Percentiles rank a stretch among this genome's conserved stretches.
These are phyloP conservation scores for Aphaenogaster ashmeadi DNA, from an alignment of 1,140 invertebrate genomes.

Conservation along the genomic window DNA sequence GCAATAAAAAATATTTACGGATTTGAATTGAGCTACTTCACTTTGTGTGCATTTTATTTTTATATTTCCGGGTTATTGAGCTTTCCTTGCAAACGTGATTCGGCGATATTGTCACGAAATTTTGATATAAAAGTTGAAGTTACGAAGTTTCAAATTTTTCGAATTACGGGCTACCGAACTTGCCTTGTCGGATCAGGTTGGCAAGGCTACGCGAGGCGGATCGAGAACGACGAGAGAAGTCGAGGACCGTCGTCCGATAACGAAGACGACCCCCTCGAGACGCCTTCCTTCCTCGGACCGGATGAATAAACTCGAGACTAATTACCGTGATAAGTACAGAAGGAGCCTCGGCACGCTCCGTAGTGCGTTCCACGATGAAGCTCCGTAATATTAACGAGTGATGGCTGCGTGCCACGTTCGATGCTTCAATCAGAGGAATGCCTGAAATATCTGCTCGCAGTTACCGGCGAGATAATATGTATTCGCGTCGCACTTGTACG, in stretches of 20 bases:
- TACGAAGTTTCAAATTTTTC: not conserved
- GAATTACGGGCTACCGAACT: not conserved
- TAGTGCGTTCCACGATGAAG: constrained; percentile 23
- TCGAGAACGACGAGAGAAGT: constrained; percentile 44
- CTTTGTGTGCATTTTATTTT: not conserved
- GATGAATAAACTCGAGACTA: constrained; percentile 59
- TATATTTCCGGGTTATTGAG: not conserved
- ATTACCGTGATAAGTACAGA: constrained; percentile 58
- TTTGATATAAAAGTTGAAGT: not conserved
- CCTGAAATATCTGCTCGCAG: constrained; percentile 51
- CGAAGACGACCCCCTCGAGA: constrained; percentile 44
- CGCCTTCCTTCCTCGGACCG: not conserved
- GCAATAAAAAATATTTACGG: not conserved
- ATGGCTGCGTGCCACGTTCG: not conserved
- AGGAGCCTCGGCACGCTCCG: constrained; percentile 25
- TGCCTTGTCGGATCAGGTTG: not conserved
- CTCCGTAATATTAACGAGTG: constrained; percentile 54
- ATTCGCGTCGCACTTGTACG: constrained; percentile 32
- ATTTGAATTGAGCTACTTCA: not conserved
- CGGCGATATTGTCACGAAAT: not conserved
- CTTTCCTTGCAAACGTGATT: not conserved
- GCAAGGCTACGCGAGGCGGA: not conserved
- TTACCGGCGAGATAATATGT: constrained; percentile 53
- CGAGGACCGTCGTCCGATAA: constrained; percentile 54
- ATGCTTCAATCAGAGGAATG: constrained; percentile 55